These are phyloP conservation scores for Beroe forskalii DNA, from an alignment of 37 sponge, comb jelly and placozoan genomes.

Conservation along the genomic window DNA sequence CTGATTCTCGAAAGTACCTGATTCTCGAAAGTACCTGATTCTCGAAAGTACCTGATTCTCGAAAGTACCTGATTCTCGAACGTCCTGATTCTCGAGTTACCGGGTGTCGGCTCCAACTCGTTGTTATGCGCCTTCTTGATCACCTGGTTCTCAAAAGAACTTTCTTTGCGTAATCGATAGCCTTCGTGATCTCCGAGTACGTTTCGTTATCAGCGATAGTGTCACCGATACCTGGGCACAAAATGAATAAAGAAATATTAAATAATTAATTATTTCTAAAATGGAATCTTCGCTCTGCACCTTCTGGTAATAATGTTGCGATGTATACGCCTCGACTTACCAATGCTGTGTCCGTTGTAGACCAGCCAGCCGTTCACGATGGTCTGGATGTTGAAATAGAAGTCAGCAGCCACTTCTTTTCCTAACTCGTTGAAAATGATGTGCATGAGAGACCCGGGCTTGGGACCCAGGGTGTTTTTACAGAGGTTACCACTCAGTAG, in stretches of 20 bases:
- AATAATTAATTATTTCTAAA: too few relatives aligned
- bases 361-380: slow-evolving; percentile 96
- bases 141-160: slow-evolving; percentile 90
- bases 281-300: too few relatives aligned
- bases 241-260: too few relatives aligned
- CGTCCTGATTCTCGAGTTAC: slow-evolving; percentile 95
- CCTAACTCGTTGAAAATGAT: slow-evolving; percentile 87
- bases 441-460: slow-evolving; percentile 91
- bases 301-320: too few relatives aligned
- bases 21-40: too few relatives aligned
- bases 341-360: slow-evolving; percentile 64
- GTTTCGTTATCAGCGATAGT: slow-evolving; percentile 95
- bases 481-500: slow-evolving; percentile 90
- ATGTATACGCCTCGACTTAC: too few relatives aligned
- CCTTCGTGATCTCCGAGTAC: slow-evolving; percentile 89
- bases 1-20: too few relatives aligned
- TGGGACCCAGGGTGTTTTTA: slow-evolving; percentile 95
- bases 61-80: slow-evolving; percentile 99
- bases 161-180: slow-evolving; percentile 93
- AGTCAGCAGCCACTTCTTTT: slow-evolving; percentile 81
- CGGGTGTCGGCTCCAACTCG: slow-evolving; percentile 96
- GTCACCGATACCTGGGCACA: slow-evolving; percentile 88
- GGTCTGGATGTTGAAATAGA: slow-evolving; percentile 94
- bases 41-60: too few relatives aligned
- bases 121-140: slow-evolving; percentile 99